Percentiles rank a stretch among this genome's conserved stretches.
Evolutionary conservation across 2,888 invertebrate species (phyloP).

Genomic region (Patella ulyssiponensis): DNA sequence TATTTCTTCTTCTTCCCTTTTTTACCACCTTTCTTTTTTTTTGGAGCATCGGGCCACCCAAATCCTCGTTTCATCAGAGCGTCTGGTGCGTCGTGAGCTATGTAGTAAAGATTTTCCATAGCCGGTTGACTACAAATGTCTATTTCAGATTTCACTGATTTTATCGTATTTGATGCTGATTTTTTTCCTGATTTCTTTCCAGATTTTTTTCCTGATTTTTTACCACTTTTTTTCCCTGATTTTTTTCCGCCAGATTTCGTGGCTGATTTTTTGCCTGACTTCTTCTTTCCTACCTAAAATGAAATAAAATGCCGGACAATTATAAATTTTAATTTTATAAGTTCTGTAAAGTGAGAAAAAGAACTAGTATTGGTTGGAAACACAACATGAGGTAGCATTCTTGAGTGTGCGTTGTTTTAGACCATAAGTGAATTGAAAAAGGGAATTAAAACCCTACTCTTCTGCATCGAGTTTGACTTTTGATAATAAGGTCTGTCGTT

Average conservation of each 20-base stretch:
- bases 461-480: too few relatives aligned
- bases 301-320: too few relatives aligned
- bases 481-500: too few relatives aligned
- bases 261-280: slow-evolving; percentile 48
- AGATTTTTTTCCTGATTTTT: slow-evolving; percentile 59
- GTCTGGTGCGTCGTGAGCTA: slow-evolving; percentile 93
- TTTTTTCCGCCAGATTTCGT: slow-evolving; percentile 47
- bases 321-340: too few relatives aligned
- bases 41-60: slow-evolving; percentile 88
- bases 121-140: slow-evolving; percentile 81
- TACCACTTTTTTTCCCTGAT: slow-evolving; percentile 52
- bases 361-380: too few relatives aligned
- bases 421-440: too few relatives aligned
- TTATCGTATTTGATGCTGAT: slow-evolving; percentile 53
- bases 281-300: slow-evolving; percentile 57
- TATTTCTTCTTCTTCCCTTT: slow-evolving; percentile 55
- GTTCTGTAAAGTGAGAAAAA: too few relatives aligned
- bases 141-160: slow-evolving; percentile 48
- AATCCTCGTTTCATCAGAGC: slow-evolving; percentile 88
- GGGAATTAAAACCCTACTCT: too few relatives aligned
- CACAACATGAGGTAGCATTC: too few relatives aligned
- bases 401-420: too few relatives aligned
- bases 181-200: slow-evolving; percentile 62
- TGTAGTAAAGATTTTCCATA: slow-evolving; percentile 94
- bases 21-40: slow-evolving; percentile 78